Evolutionary conservation across 2,888 invertebrate genomes (phyloP), one percentile per base, ranked within the genome.

Genomic region (Cerastis leucographa): DNA sequence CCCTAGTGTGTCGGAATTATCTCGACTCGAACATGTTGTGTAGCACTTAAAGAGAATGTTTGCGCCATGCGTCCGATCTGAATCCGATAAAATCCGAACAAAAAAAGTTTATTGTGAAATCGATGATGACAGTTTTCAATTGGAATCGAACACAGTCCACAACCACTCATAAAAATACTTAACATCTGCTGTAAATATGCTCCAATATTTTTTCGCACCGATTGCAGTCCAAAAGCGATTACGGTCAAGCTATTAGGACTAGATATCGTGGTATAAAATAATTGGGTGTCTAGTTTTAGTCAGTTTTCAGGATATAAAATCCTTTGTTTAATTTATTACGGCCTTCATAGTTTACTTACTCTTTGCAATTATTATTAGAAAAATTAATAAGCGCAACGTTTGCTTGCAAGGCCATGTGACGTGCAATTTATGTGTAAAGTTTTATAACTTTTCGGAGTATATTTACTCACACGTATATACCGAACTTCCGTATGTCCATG

Each of bases 361-460:
- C 40, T 35, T 25, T 40, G 40, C 7, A n/a, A 8, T 29, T 2
- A 44, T 54, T 56, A 44, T n/a, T 35, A 62, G 17, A 4, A 54
- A 61, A 14, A 29, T 22, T 11, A 46, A 25, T 66, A 46, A 40
- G 0, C 1, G 22, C 40, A 17, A 49, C 14, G 56, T 29, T 71
- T 46, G 5, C 22, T 66, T 44, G 1, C 8, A 29, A 17, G 51
- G 29, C 44, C 61, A 54, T 29, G 56, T 46, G 68, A n/a, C 17
- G 74, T 64, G n/a, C 35, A 64, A 80, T 74, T 81, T 80, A 80
- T 81, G 81, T 74, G 9, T 51, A 51, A 80, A 80, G 64, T 79
- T 80, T 49, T 67, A 51, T 22, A 79, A 68, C 56, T 68, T 78
- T 51, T 11, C 17, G 1, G n/a, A 65, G 44, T n/a, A 49, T 5